Base-by-base conservation (phyloP, 1,140 invertebrate genomes). In the Drosophila bifasciata region DNA sequence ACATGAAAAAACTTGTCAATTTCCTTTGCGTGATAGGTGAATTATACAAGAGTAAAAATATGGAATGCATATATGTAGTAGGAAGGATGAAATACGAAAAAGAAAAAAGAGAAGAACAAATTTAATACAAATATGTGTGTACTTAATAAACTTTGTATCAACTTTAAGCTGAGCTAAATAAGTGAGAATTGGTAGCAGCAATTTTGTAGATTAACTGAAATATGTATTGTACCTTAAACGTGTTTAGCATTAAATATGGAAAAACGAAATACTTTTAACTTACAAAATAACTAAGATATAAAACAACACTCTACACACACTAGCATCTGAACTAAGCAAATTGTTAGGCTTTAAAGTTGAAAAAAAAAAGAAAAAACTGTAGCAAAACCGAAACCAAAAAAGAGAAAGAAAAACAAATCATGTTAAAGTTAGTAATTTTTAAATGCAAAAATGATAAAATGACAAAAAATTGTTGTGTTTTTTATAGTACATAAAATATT, bases 1-100 rank as follows among this genome's bases (percentile, higher is more conserved):
- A 91, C 90, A 91, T 91, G 90, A 91, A 91, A 91, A 90, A 91
- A 90, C 90, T 88, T 89, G 90, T 91, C 90, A 91, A 91, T 91
- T 91, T 89, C 88, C 76, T 91, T 91, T 76, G 83, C 90, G 90
- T 91, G 90, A 91, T 91, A 91, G 85, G 86, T 91, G 78, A 91
- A 89, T 73, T 86, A 86, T 91, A 91, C 79, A 73, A 75, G 72
- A 78, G 60, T n/a, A n/a, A 43, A 59, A 68, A 51, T 59, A 69
- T 52, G 45, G 57, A 56, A 62, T 62, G 51, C 56, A 51, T 69
- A 68, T 52, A n/a, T n/a, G n/a, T n/a, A n/a, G n/a, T n/a, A 58
- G 39, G 21, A 51, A 40, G 16, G 75, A 78, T 69, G 62, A 60
- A 69, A 21, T 21, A 21, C 19, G 19, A 58, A 80, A 7, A 25